Base-by-base conservation (phyloP, 2,888 invertebrate genomes). In the Athalia rosae region DNA sequence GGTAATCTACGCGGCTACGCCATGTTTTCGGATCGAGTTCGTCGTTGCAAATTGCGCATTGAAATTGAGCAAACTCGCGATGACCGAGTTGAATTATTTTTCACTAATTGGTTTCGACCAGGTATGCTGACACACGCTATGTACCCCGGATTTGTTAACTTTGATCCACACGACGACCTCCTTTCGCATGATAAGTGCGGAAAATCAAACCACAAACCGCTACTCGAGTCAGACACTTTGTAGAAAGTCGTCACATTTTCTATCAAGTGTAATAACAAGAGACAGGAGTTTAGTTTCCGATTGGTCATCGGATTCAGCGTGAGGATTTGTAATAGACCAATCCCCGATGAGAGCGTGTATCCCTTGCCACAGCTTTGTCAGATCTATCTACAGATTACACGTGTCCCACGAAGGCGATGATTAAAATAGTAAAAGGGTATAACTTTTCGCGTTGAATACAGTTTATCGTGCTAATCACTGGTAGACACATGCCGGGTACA, bases 341-440 rank as follows among this genome's bases (percentile, higher is more conserved):
- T 71, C 56, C 43, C 58, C 56, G 45, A 13, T 45, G 58, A 45
- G 71, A 71, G 71, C 71, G 71, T 71, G 71, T 71, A 71, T n/a
- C 71, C 7, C 28, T 28, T 28, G 28, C 28, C 28, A 28, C 28
- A 28, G 28, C 28, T 28, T 28, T 28, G 28, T 28, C 28, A 0
- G 28, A 28, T 28, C 28, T 28, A 28, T 28, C 28, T 28, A n/a
- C 45, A 71, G 71, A 71, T 71, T 71, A 71, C 71, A 71, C 71
- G 71, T 71, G 71, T 71, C 71, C 56, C 58, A 58, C 43, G 8
- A 6, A 45, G 4, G 41, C 13, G 56, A 58, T 28, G 71, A 71
- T 58, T 58, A 45, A 41, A 58, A 13, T 58, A 58, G 71, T 71
- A 15, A 58, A 71, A 45, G 43, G 43, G 50, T n/a, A 3, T 45